Evolutionary conservation across 2,888 invertebrate species (phyloP), one percentile per base, ranked within the genome.

Genomic region (Dione juno): DNA sequence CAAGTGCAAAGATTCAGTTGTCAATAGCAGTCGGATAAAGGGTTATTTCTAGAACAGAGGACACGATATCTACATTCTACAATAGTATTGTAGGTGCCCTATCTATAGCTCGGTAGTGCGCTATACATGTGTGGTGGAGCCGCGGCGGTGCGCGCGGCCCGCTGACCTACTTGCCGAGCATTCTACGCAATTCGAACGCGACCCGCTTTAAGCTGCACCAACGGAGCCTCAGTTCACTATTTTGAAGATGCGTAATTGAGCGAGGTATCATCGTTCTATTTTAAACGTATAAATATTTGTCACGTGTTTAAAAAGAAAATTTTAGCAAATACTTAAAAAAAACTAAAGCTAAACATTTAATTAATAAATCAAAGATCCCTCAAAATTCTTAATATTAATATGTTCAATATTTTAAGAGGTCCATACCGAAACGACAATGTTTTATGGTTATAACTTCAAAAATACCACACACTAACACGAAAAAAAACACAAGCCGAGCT

Each of bases 151-250:
- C 82, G 82, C 86, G 87, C 88, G 91, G 84, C 90, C 93, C 82
- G 89, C 85, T 92, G 90, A 92, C 92, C 92, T 86, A 92, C 83
- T 89, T 92, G 88, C 86, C 80, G 86, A 87, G 85, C 86, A 88
- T 82, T 86, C 85, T 88, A 90, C 91, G 91, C 91, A 90, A 91
- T 88, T 87, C 86, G 86, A 89, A 84, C 89, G 86, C 89, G 89
- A 86, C 87, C 86, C 84, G 88, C 87, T 85, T 85, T 81, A 77
- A 63, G 66, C 77, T 78, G 75, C 76, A 74, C 76, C 74, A 73
- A 72, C 75, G 73, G 67, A 72, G 71, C 66, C 61, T 71, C 70
- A 57, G 67, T 71, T 73, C 66, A 73, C 73, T 69, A 73, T 70
- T 74, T 72, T 64, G 61, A 67, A 74, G 67, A 69, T 65, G 70